Evolutionary conservation across 2,888 invertebrate species (phyloP), one percentile per base, ranked within the genome.

Genomic region (Chironomus riparius): DNA sequence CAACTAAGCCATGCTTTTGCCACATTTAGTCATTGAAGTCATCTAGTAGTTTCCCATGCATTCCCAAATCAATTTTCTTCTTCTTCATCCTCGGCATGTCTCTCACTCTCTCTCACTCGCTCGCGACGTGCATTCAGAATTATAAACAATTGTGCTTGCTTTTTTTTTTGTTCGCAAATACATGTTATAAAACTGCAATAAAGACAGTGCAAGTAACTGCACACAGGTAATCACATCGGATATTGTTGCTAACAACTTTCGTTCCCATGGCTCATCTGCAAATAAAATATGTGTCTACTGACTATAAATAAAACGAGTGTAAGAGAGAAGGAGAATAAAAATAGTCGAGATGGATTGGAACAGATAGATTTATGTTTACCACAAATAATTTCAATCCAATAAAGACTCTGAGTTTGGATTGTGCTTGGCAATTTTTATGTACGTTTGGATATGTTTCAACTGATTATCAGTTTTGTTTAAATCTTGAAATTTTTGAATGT

Each of bases 181-280:
- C 56, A 56, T n/a, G 56, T 56, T 15, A 18, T 56, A 38, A 38
- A 38, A 38, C 10, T 38, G 38, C 38, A 38, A 38, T 38, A 38
- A 38, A 38, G 38, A 38, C 38, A 38, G 38, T 38, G 38, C 38
- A 38, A 38, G 38, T 38, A 38, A 38, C 38, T 38, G 38, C 38
- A 38, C 10, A 38, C 38, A 38, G 38, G 38, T 38, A 38, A 38
- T 38, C 38, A 38, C 38, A 38, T 38, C 38, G 38, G 38, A 38
- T 38, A 38, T 38, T 38, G 38, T 56, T 18, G 56, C 65, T 65
- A 65, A 65, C 65, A 70, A 18, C 71, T 24, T 24, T 71, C 65
- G 65, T 65, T 71, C 71, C 71, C 71, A 71, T 71, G 70, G 71
- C 56, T 71, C 71, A 71, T 71, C 71, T 71, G 56, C 71, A 71